A percentile compares a stretch with the other conserved stretches of the same genome.
These are phyloP conservation scores for Xiphophorus hellerii DNA, from an alignment of 2,113 vertebrate genomes.

Conservation along the genomic window DNA sequence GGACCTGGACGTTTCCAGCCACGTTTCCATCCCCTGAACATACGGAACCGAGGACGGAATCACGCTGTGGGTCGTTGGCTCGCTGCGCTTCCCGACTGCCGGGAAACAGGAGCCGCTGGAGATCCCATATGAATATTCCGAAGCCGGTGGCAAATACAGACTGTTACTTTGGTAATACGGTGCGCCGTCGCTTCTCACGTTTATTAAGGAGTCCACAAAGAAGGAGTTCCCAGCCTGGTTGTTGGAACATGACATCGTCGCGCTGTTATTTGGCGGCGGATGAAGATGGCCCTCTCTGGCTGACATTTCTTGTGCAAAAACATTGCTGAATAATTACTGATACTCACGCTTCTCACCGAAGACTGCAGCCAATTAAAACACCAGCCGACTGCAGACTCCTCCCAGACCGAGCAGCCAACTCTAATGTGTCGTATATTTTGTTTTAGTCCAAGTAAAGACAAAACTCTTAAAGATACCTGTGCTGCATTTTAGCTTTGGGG, in stretches of 20 bases:
- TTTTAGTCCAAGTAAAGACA: constrained; percentile 65
- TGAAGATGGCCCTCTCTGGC: constrained; percentile 99
- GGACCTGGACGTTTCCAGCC: constrained; percentile 91
- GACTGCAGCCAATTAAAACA: constrained; percentile 96
- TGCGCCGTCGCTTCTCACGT: constrained; percentile 88
- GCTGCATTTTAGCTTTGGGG: constrained; percentile 35
- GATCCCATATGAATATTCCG: constrained; percentile 94
- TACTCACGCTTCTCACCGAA: constrained; percentile 91
- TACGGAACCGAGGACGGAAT: constrained; percentile 86
- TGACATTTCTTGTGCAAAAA: constrained; percentile 99
- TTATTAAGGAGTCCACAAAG: constrained; percentile 98
- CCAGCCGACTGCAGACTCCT: constrained; percentile 88
- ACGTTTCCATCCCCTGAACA: constrained; percentile 92
- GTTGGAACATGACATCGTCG: constrained; percentile 99
- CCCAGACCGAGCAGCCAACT: constrained; percentile 88
- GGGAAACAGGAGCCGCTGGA: constrained; percentile 94
- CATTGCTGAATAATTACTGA: constrained; percentile 99
- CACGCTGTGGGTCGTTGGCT: constrained; percentile 85
- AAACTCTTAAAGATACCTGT: constrained; percentile 38
- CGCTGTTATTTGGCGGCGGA: constrained; percentile 96
- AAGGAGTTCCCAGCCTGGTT: constrained; percentile 96
- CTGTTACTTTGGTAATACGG: constrained; percentile 90
- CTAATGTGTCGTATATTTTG: constrained; percentile 86
- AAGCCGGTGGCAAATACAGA: constrained; percentile 89
- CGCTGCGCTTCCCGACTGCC: constrained; percentile 92